Evolutionary conservation across 2,888 invertebrate genomes (phyloP).

Genomic region (Trissolcus japonicus): DNA sequence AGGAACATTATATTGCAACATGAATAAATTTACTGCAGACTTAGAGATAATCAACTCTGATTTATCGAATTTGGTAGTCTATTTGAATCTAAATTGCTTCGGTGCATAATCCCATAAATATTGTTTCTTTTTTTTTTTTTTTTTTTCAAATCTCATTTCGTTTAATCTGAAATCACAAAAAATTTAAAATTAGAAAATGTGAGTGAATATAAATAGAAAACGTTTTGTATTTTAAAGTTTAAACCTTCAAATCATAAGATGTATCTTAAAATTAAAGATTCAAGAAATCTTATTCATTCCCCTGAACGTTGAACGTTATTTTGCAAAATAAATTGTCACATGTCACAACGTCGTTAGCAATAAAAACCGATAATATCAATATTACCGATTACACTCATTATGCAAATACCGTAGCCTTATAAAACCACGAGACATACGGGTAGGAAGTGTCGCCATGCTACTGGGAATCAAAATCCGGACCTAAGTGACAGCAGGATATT

Average conservation of each 20-base stretch:
- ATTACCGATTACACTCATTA: conserved; percentile 58
- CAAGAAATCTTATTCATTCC: background rate
- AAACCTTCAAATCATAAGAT: too few species aligned
- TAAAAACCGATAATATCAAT: conserved; percentile 58
- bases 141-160: too few species aligned
- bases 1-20: too few species aligned
- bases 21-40: conserved; percentile 9
- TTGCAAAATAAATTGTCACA: conserved; percentile 50
- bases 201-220: too few species aligned
- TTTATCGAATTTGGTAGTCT: too few species aligned
- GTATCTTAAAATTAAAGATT: too few species aligned
- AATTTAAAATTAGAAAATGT: too few species aligned
- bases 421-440: conserved; percentile 43
- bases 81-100: too few species aligned
- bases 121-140: too few species aligned
- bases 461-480: conserved; percentile 53
- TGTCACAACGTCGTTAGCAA: conserved; percentile 56
- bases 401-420: conserved; percentile 49
- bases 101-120: too few species aligned
- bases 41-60: background rate
- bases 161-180: too few species aligned
- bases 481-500: conserved; percentile 51
- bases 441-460: conserved; percentile 33
- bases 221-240: too few species aligned
- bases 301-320: conserved; percentile 16